Conservation (phyloP, 2,888 invertebrate species). For the Aphidoletes aphidimyza region DNA sequence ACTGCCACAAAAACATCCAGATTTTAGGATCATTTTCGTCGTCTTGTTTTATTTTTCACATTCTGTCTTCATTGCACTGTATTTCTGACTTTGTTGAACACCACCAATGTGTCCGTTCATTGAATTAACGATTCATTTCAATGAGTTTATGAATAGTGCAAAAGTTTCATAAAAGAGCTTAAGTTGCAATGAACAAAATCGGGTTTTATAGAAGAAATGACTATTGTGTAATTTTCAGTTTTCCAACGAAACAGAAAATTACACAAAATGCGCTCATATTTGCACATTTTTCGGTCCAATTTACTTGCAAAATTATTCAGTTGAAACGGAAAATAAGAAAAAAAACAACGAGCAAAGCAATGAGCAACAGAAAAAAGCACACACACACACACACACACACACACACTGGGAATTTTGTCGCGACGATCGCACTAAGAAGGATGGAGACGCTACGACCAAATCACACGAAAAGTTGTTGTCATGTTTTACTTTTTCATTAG, state of each 20-base stretch:
- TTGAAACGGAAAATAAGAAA: neutral
- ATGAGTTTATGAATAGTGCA: conserved; percentile 14
- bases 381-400: too few relatives aligned
- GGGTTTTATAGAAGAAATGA: neutral
- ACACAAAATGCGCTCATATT: conserved; percentile 2
- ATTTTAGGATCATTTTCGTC: neutral
- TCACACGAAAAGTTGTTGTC: conserved; percentile 30
- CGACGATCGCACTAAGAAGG: neutral
- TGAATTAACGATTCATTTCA: neutral
- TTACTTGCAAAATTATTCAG: neutral
- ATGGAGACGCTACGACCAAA: conserved; percentile 21
- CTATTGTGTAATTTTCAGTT: neutral
- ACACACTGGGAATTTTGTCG: too few relatives aligned
- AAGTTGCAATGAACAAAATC: conserved; percentile 33
- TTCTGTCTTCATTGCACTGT: neutral
- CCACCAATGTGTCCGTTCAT: neutral
- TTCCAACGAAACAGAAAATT: neutral
- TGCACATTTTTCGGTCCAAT: neutral
- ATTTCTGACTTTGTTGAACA: too few relatives aligned
- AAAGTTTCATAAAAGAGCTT: conserved; percentile 1
- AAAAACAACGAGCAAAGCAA: neutral
- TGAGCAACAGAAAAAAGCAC: neutral
- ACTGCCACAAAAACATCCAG: too few relatives aligned
- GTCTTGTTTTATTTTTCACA: too few relatives aligned
- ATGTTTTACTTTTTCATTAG: conserved; percentile 47